Conservation (phyloP, 1,140 invertebrate genomes). For the Homalodisca vitripennis region DNA sequence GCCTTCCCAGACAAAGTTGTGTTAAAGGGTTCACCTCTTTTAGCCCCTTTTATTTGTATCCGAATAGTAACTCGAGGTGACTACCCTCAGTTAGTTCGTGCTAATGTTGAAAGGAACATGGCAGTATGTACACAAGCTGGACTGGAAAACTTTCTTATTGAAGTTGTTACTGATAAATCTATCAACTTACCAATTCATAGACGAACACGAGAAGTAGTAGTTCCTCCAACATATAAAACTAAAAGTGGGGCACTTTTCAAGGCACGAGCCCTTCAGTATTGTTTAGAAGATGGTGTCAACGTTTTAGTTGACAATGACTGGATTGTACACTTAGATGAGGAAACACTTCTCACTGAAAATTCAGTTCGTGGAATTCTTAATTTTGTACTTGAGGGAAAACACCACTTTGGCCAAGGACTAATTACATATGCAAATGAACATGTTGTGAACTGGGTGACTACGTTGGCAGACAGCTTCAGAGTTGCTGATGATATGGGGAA, state of each 20-base stretch:
- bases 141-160: constrained; percentile 94
- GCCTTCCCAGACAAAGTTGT: constrained; percentile 92
- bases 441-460: constrained; percentile 96
- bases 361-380: constrained; percentile 90
- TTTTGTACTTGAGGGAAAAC: constrained; percentile 92
- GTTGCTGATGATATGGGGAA: constrained; percentile 98
- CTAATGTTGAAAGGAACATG: constrained; percentile 88
- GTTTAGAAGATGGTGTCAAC: constrained; percentile 89
- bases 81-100: constrained; percentile 87
- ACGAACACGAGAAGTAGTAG: constrained; percentile 78
- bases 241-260: constrained; percentile 93
- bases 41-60: constrained; percentile 95
- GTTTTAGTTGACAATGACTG: constrained; percentile 87
- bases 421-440: constrained; percentile 98
- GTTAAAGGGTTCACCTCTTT: constrained; percentile 83
- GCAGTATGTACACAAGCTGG: constrained; percentile 86
- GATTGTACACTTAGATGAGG: constrained; percentile 98
- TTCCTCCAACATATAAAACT: constrained; percentile 82
- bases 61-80: constrained; percentile 94
- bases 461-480: constrained; percentile 92
- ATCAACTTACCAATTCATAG: constrained; percentile 72
- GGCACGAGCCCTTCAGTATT: constrained; percentile 93
- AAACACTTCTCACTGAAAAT: constrained; percentile 93
- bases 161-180: constrained; percentile 94
- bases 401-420: constrained; percentile 96